phyloP scores from a whole-genome alignment of 2,113 vertebrate genomes.

The Sebastes schlegelii region DNA sequence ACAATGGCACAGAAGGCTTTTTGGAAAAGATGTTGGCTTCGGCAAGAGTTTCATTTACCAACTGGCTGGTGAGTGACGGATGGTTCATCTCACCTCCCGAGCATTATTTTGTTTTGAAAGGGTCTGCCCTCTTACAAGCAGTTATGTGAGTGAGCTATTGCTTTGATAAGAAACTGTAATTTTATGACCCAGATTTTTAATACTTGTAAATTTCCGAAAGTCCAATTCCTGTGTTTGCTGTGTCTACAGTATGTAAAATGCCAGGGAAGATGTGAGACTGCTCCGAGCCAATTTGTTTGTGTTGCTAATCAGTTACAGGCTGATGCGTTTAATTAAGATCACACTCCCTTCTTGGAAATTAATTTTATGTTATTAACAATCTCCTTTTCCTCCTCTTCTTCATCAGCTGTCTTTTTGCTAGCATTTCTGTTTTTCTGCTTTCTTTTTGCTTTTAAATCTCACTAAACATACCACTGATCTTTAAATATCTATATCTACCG shows the following conservation, averaged over 20 bases:
- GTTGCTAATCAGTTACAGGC: constrained; percentile 57
- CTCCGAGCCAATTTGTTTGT: constrained; percentile 45
- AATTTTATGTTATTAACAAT: constrained; percentile 28
- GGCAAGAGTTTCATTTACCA: too few species aligned
- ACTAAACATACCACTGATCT: background rate
- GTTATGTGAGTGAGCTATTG: background rate
- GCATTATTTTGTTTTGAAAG: too few species aligned
- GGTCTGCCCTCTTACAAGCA: too few species aligned
- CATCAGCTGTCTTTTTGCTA: background rate
- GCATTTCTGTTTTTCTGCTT: background rate
- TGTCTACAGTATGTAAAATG: constrained; percentile 12
- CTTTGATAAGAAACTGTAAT: constrained; percentile 13
- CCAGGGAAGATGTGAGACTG: constrained; percentile 13
- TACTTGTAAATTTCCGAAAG: constrained; percentile 17
- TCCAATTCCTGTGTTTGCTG: background rate
- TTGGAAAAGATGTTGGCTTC: too few species aligned
- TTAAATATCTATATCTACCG: too few species aligned
- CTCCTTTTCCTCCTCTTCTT: constrained; percentile 15
- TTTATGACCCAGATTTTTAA: constrained; percentile 19
- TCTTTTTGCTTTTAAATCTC: background rate
- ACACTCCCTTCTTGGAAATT: constrained; percentile 29
- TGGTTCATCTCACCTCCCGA: too few species aligned
- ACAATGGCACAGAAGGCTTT: too few species aligned
- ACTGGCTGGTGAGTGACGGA: too few species aligned
- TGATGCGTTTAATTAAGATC: constrained; percentile 60